These are phyloP conservation scores for Gavia stellata DNA, from an alignment of 2,113 vertebrate species.

Conservation along the genomic window DNA sequence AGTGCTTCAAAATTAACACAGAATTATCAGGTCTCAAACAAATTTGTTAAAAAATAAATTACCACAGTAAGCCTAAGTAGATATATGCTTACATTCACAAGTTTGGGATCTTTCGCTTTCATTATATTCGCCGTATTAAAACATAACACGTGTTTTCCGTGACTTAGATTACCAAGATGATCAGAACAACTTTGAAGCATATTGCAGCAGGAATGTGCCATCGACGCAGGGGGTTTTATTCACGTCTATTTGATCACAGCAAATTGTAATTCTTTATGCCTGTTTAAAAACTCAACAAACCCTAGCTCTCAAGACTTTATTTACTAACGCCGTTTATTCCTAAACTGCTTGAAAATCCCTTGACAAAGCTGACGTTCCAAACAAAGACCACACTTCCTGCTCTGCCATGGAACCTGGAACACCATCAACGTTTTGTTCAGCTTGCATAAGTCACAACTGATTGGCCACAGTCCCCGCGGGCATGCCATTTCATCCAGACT, in stretches of 20 bases:
- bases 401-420: slow-evolving; percentile 56
- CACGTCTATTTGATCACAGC: neutral
- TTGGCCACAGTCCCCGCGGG: slow-evolving; percentile 82
- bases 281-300: neutral
- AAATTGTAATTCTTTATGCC: neutral
- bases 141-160: neutral
- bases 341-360: slow-evolving; percentile 13
- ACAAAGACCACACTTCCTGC: slow-evolving; percentile 60
- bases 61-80: neutral
- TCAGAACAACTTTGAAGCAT: neutral
- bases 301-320: neutral
- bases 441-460: slow-evolving; percentile 82
- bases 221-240: neutral
- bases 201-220: neutral
- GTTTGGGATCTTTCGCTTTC: neutral
- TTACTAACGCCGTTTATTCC: neutral
- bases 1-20: neutral
- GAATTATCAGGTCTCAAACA: neutral
- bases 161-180: neutral
- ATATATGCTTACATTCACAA: neutral
- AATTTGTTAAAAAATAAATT: neutral
- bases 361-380: slow-evolving; percentile 30
- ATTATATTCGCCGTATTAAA: neutral
- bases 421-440: slow-evolving; percentile 76
- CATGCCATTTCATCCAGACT: slow-evolving; percentile 89